Evolutionary conservation across 2,888 invertebrate genomes (phyloP).

Genomic region (Agrochola macilenta): DNA sequence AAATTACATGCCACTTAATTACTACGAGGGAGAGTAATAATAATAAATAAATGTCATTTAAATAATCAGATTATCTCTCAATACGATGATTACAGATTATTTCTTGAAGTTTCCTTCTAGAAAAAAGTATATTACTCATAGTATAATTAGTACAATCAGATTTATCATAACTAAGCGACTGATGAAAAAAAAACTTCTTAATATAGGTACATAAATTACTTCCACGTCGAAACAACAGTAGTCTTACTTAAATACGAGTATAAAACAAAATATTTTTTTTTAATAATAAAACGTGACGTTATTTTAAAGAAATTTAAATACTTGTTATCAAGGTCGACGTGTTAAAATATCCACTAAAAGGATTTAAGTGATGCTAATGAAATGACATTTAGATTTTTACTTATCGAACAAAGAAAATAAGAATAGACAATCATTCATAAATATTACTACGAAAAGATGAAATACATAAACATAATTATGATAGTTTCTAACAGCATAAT

Average conservation of each 20-base stretch:
- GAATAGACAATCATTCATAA: background rate
- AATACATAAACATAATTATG: background rate
- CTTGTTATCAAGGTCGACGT: slow-evolving; percentile 1
- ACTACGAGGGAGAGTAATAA: too few relatives aligned
- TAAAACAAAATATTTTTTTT: background rate
- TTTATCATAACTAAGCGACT: too few relatives aligned
- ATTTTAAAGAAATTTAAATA: background rate
- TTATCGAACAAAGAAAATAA: background rate
- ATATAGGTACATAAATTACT: background rate
- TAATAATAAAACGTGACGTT: too few relatives aligned
- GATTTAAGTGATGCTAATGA: too few relatives aligned
- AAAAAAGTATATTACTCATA: too few relatives aligned
- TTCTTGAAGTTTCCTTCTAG: background rate
- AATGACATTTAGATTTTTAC: background rate
- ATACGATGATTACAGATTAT: too few relatives aligned
- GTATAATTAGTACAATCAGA: too few relatives aligned
- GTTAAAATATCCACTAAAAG: background rate
- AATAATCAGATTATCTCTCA: too few relatives aligned
- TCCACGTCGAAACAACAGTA: background rate
- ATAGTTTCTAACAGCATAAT: background rate
- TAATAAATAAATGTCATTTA: too few relatives aligned
- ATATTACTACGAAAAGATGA: background rate
- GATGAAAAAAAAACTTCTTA: too few relatives aligned
- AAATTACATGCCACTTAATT: too few relatives aligned
- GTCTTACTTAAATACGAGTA: background rate